Evolutionary conservation across 2,797 vertebrate genomes (phyloP), one percentile per base, ranked within the genome.

Genomic region (Betta splendens): DNA sequence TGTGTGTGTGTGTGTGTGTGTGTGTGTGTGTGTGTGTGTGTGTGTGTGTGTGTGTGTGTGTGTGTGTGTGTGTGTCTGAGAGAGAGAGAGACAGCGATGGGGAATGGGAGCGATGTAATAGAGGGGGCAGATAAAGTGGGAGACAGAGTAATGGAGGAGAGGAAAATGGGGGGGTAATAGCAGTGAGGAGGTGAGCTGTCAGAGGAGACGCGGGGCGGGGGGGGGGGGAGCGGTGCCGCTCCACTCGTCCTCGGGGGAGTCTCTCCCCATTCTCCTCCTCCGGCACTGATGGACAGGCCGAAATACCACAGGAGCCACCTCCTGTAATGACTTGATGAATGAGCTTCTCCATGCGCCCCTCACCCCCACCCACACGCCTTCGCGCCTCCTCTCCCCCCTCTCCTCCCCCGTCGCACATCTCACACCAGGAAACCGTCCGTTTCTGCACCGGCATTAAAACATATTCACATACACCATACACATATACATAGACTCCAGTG

Each of bases 301-400:
- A 92, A 93, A 92, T 83, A 91, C 84, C 86, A 88, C 85, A 76
- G 69, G 89, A 92, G 85, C 83, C 79, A 77, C 87, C 86, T 89
- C 83, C 88, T 81, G 75, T 89, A 92, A 92, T 85, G 89, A 91
- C 84, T 86, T 92, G 91, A 93, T 92, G 90, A 93, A 92, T 89
- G 92, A 89, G 81, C 80, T 85, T 87, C 90, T 83, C 71, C 69
- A 46, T 62, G 76, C 44, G 6, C 65, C 62, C 53, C 58, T 25
- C 53, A 2, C 42, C 35, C 56, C 4, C 18, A 12, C 26, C 46
- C 29, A 48, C 26, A 29, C 38, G 64, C 65, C 73, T 64, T 65
- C 62, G 43, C 65, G 57, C 59, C 37, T 26, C 65, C 40, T 13
- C 32, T 39, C 40, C 10, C 44, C 37, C 7, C n/a, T 52, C n/a